Conservation (phyloP, 2,888 invertebrate species). For the Drosophila atripex region DNA sequence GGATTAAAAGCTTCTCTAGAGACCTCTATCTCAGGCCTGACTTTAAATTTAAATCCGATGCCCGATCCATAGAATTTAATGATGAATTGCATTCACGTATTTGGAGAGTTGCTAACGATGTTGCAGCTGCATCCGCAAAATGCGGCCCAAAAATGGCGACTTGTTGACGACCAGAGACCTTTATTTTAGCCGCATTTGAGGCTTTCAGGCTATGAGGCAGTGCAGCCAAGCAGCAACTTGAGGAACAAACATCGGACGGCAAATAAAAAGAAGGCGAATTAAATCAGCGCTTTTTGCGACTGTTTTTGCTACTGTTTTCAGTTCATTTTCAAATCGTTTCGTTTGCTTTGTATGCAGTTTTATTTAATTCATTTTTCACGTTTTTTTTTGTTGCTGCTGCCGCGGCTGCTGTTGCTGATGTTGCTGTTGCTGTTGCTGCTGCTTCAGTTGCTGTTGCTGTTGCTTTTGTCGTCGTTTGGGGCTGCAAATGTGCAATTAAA, state of each 20-base stretch:
- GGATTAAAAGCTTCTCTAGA: not conserved
- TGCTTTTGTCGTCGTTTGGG: slow-evolving; percentile 63
- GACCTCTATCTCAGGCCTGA: not conserved
- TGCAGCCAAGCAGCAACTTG: slow-evolving; percentile 57
- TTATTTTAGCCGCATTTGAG: slow-evolving; percentile 46
- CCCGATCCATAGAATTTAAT: slow-evolving; percentile 55
- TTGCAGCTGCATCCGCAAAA: slow-evolving; percentile 28
- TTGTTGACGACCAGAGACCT: slow-evolving; percentile 44
- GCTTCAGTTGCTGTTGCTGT: slow-evolving; percentile 52
- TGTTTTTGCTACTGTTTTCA: slow-evolving; percentile 71
- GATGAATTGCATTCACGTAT: slow-evolving; percentile 50
- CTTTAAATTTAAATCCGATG: not conserved
- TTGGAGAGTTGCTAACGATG: slow-evolving; percentile 37
- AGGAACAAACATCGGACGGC: slow-evolving; percentile 13
- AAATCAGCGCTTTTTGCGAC: slow-evolving; percentile 47
- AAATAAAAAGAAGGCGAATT: slow-evolving; percentile 27
- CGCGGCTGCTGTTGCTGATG: slow-evolving; percentile 40
- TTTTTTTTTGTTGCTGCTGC: slow-evolving; percentile 45
- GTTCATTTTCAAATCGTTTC: slow-evolving; percentile 73
- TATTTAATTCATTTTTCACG: slow-evolving; percentile 79
- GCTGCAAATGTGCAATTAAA: slow-evolving; percentile 83
- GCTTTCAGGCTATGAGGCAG: slow-evolving; percentile 58
- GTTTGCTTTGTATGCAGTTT: slow-evolving; percentile 71
- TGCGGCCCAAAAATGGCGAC: slow-evolving; percentile 29
- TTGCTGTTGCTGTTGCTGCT: slow-evolving; percentile 64